phyloP scores from a whole-genome alignment of 1,140 invertebrate species.

The Drosophila lacteicornis region DNA sequence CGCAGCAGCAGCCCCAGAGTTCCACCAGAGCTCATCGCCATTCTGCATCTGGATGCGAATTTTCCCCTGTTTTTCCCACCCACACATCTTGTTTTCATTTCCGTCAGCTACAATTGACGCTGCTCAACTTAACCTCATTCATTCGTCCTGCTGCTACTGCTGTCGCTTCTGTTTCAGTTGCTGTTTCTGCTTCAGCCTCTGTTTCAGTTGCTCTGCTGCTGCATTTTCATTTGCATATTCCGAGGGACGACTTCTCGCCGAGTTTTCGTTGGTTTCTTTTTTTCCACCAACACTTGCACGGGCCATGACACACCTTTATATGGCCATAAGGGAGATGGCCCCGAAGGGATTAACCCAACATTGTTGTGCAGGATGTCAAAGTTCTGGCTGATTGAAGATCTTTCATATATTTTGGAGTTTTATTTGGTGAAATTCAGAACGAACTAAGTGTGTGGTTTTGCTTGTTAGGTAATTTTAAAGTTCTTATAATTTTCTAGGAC shows the following conservation, averaged over 20 bases:
- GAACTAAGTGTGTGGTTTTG: too few relatives aligned
- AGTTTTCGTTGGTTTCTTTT: constrained; percentile 61
- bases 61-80: constrained; percentile 4
- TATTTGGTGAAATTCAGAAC: too few relatives aligned
- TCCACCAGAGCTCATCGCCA: constrained; percentile 14
- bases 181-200: constrained; percentile 11
- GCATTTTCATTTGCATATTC: constrained; percentile 80
- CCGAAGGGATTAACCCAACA: constrained; percentile 23
- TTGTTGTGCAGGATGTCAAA: constrained; percentile 23
- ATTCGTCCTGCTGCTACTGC: constrained; percentile 60
- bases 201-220: constrained; percentile 39
- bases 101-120: constrained; percentile 83
- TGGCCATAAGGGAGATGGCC: constrained; percentile 25
- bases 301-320: constrained; percentile 53
- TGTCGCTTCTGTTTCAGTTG: constrained; percentile 30
- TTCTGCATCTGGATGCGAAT: constrained; percentile 21
- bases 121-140: constrained; percentile 83
- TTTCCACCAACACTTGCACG: constrained; percentile 46
- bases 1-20: constrained; percentile 1
- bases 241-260: constrained; percentile 47
- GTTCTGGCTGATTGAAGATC: constrained; percentile 4
- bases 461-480: too few relatives aligned
- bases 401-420: background rate
- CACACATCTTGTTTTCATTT: constrained; percentile 82
- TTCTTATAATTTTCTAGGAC: too few relatives aligned